phyloP scores from a whole-genome alignment of 2,797 vertebrate genomes.

The Enteromius mattozi region DNA sequence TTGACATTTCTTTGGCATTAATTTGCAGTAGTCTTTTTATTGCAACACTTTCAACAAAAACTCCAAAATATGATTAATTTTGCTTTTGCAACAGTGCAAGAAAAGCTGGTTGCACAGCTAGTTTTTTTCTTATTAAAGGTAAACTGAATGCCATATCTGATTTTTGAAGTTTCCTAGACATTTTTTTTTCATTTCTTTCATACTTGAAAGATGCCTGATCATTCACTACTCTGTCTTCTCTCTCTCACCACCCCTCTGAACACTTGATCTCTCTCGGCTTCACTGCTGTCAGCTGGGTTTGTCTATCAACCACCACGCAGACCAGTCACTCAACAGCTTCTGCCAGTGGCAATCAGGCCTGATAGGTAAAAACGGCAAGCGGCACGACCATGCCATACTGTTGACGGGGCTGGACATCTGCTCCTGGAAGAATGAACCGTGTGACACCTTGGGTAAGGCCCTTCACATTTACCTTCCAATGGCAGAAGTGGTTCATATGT shows the following conservation, averaged over 20 bases:
- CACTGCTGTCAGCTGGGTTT: conserved; percentile 82
- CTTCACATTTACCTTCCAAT: background rate
- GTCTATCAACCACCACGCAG: conserved; percentile 92
- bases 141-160: background rate
- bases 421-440: conserved; percentile 98
- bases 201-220: background rate
- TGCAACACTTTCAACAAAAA: background rate
- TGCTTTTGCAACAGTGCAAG: background rate
- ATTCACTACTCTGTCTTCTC: conserved; percentile 13
- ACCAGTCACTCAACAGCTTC: conserved; percentile 97
- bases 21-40: background rate
- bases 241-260: conserved; percentile 34
- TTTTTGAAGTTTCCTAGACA: background rate
- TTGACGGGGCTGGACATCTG: conserved; percentile 98
- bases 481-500: conserved; percentile 8
- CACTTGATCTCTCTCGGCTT: conserved; percentile 4
- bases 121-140: background rate
- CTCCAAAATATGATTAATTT: background rate
- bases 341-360: conserved; percentile 98
- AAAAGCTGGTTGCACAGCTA: background rate
- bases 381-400: conserved; percentile 94
- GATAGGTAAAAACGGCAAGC: conserved; percentile 89
- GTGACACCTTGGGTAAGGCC: conserved; percentile 91
- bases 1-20: background rate
- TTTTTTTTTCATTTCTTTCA: background rate